Percentiles rank a stretch among this genome's conserved stretches.
phyloP scores from a whole-genome alignment of 2,888 invertebrate species.

The Thymelicus acteon region DNA sequence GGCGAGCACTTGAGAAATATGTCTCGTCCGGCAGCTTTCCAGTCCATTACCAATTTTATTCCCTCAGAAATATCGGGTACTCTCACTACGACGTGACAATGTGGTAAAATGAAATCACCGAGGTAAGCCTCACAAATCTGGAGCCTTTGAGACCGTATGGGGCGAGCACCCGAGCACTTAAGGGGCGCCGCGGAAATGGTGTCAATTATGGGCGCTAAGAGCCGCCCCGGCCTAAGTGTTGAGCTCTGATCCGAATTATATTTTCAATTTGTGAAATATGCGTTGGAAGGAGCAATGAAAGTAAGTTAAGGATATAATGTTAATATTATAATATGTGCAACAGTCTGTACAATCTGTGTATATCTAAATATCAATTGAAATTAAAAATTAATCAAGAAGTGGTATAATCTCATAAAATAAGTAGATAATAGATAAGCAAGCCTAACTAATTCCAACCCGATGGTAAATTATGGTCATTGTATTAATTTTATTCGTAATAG shows the following conservation, averaged over 20 bases:
- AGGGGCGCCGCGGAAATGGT: slow-evolving; percentile 74
- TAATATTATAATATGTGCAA: no score
- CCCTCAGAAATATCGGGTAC: slow-evolving; percentile 77
- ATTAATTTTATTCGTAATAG: no score
- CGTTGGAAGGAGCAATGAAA: background rate
- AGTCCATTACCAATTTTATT: slow-evolving; percentile 82
- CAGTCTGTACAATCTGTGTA: no score
- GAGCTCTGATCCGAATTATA: slow-evolving; percentile 32
- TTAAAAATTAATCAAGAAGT: no score
- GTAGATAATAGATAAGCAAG: no score
- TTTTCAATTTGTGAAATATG: slow-evolving; percentile 32
- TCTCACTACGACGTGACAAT: slow-evolving; percentile 76
- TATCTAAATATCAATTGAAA: no score
- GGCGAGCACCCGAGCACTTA: slow-evolving; percentile 79
- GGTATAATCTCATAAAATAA: no score
- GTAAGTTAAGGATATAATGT: background rate
- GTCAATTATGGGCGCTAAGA: slow-evolving; percentile 83
- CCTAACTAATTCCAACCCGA: no score
- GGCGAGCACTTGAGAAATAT: slow-evolving; percentile 57
- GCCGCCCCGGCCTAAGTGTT: slow-evolving; percentile 53
- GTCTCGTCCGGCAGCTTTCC: slow-evolving; percentile 65
- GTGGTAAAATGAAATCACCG: slow-evolving; percentile 79
- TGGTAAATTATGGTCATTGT: no score
- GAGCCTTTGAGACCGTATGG: slow-evolving; percentile 67
- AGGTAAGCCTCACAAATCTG: slow-evolving; percentile 80